These are phyloP conservation scores for Aphelocoma californica DNA, from an alignment of 2,797 vertebrate genomes.

Conservation along the genomic window DNA sequence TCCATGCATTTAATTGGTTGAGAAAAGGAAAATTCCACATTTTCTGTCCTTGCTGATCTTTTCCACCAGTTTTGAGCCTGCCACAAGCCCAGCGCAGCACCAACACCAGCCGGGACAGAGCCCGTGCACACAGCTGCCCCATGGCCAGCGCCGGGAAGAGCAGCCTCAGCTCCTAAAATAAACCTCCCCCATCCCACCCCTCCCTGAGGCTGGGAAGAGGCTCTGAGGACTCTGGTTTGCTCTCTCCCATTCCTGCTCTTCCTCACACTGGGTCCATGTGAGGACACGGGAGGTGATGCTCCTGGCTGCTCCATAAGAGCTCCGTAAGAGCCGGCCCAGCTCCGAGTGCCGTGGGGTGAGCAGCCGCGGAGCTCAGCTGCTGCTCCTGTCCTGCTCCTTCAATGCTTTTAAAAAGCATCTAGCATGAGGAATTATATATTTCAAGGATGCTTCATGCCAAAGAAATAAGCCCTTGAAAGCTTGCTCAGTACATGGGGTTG, in stretches of 20 bases:
- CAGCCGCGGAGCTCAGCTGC: neutral
- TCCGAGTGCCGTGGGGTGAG: fast-evolving
- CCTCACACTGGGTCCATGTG: fast-evolving
- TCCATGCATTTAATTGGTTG: neutral
- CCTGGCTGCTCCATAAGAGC: neutral
- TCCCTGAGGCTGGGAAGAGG: neutral
- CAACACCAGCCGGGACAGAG: neutral
- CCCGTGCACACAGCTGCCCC: fast-evolving
- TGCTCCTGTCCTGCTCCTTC: neutral
- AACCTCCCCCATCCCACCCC: neutral
- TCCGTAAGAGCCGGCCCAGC: neutral
- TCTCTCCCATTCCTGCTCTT: neutral
- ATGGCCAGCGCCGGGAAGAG: neutral
- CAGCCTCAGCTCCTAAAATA: constrained; percentile 10
- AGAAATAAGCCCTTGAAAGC: neutral
- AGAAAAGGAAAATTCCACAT: neutral
- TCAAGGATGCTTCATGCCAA: neutral
- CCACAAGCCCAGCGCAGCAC: neutral
- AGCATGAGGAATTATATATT: neutral
- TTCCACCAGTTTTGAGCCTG: neutral
- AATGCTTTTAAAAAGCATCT: neutral
- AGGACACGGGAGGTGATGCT: fast-evolving
- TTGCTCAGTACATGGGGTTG: neutral
- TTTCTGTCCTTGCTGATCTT: neutral
- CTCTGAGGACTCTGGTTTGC: neutral